Base-by-base conservation (phyloP, 1,140 invertebrate species). In the Dreissena rostriformis region DNA sequence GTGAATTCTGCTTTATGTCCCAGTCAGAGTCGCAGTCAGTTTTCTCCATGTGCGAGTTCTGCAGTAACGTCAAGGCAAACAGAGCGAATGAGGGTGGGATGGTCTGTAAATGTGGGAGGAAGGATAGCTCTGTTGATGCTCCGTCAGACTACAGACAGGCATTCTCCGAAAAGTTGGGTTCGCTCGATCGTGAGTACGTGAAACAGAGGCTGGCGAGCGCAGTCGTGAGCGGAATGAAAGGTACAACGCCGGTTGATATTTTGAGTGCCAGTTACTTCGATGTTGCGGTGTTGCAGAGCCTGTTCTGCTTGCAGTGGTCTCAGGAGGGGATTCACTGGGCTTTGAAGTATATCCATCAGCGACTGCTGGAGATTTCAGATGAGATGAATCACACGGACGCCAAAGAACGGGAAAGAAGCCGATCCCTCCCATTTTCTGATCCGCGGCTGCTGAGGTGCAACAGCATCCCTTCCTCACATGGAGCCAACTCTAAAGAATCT, bases 301-400 rank as follows among this genome's bases (percentile, higher is more conserved):
- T 99, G n/a, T 99, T 99, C 93, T 97, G 98, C 82, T 95, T 97
- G 0, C 97, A 99, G 91, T 99, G 99, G 99, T 96, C 97, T 89
- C 98, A 99, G 93, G 98, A 99, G 93, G 99, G 99, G 1, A 96
- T 99, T 39, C 97, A 97, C 94, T 99, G 99, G 99, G 98, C 97
- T 39, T 93, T 99, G n/a, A 96, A 98, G 77, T 99, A 95, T 87
- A 90, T 94, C 24, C 91, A 94, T 61, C 93, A 94, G 78, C 91
- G 94, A 63, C 87, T 95, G 55, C 84, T 92, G 4, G 94, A 94
- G 78, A 89, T 92, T 24, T 90, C 87, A 83, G 92, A 92, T 87
- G 97, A 97, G 91, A 96, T 97, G 88, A 95, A 95, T 51, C 95
- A 96, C 0, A 95, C 95, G 63, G 95, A 96, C 87, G 95, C 95